Conservation (phyloP, 2,797 vertebrate genomes). For the Aldrovandia affinis region DNA sequence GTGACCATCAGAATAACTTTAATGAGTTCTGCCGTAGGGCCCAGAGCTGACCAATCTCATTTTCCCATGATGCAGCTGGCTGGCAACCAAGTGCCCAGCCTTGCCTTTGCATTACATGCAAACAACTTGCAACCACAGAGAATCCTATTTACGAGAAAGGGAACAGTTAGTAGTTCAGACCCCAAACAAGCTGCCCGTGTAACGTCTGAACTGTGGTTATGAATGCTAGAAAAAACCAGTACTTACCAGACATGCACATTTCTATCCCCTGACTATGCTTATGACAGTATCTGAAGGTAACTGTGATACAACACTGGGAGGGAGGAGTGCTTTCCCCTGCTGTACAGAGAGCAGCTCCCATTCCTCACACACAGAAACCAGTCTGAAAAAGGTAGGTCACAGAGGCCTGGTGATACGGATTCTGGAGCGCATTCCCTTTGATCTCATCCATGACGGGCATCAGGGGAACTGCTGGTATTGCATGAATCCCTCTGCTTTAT, state of each 20-base stretch:
- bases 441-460: constrained; percentile 12
- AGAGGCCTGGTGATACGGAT: constrained; percentile 21
- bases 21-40: background rate
- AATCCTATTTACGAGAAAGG: background rate
- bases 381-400: background rate
- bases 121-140: background rate
- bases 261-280: constrained; percentile 2
- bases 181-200: background rate
- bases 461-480: constrained; percentile 17
- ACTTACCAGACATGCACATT: constrained; percentile 32
- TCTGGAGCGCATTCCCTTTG: background rate
- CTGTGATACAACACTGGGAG: constrained; percentile 17
- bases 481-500: background rate
- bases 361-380: background rate
- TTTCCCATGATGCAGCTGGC: background rate
- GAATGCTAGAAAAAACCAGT: constrained; percentile 16
- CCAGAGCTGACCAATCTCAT: background rate
- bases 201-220: constrained; percentile 12
- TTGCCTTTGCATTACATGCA: background rate
- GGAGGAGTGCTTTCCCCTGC: constrained; percentile 5
- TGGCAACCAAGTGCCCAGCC: background rate
- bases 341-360: constrained; percentile 29
- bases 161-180: constrained; percentile 11
- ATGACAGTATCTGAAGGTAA: constrained; percentile 24
- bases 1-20: background rate